phyloP scores from a whole-genome alignment of 2,113 vertebrate species.

The Hydropotes inermis region DNA sequence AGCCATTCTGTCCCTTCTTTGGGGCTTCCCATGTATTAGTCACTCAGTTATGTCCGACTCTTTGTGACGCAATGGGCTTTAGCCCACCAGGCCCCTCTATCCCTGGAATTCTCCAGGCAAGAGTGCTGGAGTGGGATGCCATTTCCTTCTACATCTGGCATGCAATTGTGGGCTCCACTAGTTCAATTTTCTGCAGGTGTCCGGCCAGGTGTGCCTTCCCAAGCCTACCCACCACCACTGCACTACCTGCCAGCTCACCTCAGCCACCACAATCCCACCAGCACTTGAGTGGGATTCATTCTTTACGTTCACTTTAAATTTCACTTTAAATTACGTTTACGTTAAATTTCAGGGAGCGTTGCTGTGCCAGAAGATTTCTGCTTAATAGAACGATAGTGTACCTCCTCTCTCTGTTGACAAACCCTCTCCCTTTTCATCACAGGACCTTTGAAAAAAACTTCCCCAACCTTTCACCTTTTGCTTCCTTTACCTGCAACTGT shows the following conservation, averaged over 20 bases:
- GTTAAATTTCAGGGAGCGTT: not conserved
- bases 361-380: not conserved
- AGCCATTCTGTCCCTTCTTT: rapidly evolving
- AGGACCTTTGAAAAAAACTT: not conserved
- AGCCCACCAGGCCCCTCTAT: not conserved
- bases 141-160: no score
- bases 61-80: not conserved
- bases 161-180: rapidly evolving
- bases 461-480: not conserved
- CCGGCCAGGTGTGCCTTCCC: not conserved
- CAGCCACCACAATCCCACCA: not conserved
- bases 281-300: not conserved
- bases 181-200: not conserved
- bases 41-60: not conserved
- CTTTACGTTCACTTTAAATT: not conserved
- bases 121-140: not conserved
- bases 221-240: rapidly evolving
- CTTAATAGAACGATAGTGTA: not conserved
- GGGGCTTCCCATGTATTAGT: not conserved
- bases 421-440: not conserved
- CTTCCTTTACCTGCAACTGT: not conserved
- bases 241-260: rapidly evolving
- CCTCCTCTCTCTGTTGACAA: not conserved
- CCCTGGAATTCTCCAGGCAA: not conserved
- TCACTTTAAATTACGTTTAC: not conserved